phyloP scores from a whole-genome alignment of 30 jellyfish, hydroid and myxozoan species.

The Hydractinia symbiolongicarpus region DNA sequence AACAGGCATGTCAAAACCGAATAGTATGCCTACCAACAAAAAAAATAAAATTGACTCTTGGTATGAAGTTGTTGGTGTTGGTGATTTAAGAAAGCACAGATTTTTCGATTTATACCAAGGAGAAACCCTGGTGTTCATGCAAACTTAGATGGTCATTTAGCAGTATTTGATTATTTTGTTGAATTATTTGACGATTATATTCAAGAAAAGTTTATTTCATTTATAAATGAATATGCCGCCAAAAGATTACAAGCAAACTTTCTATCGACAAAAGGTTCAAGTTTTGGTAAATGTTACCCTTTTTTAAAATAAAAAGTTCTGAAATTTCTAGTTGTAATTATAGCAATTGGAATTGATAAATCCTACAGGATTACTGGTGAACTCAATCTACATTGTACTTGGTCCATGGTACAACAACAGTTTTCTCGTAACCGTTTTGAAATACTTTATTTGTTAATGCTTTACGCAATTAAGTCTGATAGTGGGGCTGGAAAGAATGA shows the following conservation, averaged over 20 bases:
- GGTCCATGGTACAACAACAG: constrained; percentile 16
- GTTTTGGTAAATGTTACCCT: too few species aligned
- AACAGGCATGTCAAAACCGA: too few species aligned
- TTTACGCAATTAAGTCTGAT: constrained; percentile 12
- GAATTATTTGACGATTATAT: background rate
- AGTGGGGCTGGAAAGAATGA: constrained; percentile 13
- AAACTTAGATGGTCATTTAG: background rate
- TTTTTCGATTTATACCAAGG: constrained; percentile 15
- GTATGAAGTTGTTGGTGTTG: constrained; percentile 11
- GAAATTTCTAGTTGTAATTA: background rate
- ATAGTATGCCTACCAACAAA: too few species aligned
- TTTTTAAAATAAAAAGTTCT: constrained; percentile 16
- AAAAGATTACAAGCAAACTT: background rate
- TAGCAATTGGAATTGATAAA: constrained; percentile 33
- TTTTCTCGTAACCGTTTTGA: constrained; percentile 38
- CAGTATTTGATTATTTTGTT: background rate
- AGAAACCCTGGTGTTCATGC: constrained; percentile 21
- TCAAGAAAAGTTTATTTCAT: constrained; percentile 8
- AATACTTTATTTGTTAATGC: constrained; percentile 28
- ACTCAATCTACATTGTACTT: background rate
- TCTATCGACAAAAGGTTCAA: constrained; percentile 5
- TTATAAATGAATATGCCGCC: constrained; percentile 28
- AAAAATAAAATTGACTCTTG: background rate
- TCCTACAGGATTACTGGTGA: constrained; percentile 33
- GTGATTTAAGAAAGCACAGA: constrained; percentile 1